Conservation (phyloP, 2,888 invertebrate genomes). For the Hypomecis atomaria region DNA sequence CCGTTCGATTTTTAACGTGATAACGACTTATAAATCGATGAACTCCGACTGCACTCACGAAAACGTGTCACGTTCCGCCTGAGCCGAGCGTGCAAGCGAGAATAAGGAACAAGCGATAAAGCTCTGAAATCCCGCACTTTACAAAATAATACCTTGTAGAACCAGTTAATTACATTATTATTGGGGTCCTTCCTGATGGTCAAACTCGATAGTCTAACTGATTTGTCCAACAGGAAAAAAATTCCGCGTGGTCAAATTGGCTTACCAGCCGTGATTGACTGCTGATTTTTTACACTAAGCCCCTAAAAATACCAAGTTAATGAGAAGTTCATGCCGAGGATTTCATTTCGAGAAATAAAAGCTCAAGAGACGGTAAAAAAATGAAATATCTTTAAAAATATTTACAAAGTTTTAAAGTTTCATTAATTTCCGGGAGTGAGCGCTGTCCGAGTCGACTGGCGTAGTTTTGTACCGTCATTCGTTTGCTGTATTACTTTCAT, state of each 20-base stretch:
- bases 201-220: too few species aligned
- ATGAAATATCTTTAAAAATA: slow-evolving; percentile 36
- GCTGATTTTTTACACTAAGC: too few species aligned
- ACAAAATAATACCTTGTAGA: too few species aligned
- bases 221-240: too few species aligned
- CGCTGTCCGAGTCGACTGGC: neutral
- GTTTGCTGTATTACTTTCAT: neutral
- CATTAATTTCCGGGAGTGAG: slow-evolving; percentile 8
- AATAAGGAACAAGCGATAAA: neutral
- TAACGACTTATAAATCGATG: too few species aligned
- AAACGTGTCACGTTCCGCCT: too few species aligned
- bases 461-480: slow-evolving; percentile 6
- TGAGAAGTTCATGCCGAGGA: slow-evolving; percentile 31
- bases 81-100: too few species aligned
- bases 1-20: too few species aligned
- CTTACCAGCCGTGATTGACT: neutral
- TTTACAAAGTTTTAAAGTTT: slow-evolving; percentile 17
- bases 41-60: too few species aligned
- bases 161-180: too few species aligned
- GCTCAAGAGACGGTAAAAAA: neutral
- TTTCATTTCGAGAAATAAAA: slow-evolving; percentile 39
- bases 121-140: neutral
- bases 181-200: too few species aligned
- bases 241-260: too few species aligned
- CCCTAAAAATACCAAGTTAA: slow-evolving; percentile 4